Conservation (phyloP, 1,140 invertebrate genomes). For the Pseudoatta argentina region DNA sequence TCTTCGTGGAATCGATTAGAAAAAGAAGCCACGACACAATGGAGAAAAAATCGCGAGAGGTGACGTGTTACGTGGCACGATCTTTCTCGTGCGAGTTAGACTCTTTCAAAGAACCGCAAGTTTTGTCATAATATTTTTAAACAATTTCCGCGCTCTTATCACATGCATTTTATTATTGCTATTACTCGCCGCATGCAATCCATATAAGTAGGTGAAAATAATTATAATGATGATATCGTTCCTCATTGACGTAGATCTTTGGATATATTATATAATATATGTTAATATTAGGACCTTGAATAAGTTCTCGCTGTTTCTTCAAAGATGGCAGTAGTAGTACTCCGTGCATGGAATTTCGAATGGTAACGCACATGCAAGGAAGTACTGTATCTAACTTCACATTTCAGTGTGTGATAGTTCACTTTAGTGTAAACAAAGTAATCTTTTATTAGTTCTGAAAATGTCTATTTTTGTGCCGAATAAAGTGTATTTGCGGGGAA, state of each 20-base stretch:
- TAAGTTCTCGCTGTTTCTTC: no score
- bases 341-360: no score
- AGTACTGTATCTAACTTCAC: no score
- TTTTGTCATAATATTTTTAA: constrained; percentile 45
- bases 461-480: no score
- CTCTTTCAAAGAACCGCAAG: neutral
- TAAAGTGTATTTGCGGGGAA: no score
- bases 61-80: constrained; percentile 38
- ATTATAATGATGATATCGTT: neutral
- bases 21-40: constrained; percentile 28
- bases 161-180: neutral
- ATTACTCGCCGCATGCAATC: neutral
- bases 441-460: no score
- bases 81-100: constrained; percentile 9
- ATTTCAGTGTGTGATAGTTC: no score
- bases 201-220: neutral
- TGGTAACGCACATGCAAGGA: no score
- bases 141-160: neutral
- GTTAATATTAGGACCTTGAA: no score
- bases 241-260: neutral
- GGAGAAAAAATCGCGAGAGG: constrained; percentile 25
- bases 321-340: no score
- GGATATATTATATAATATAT: neutral
- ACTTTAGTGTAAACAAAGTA: no score
- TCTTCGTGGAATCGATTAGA: constrained; percentile 74